Percentiles rank a stretch among this genome's conserved stretches.
These are phyloP conservation scores for Ataeniobius toweri DNA, from an alignment of 2,797 vertebrate genomes.

Conservation along the genomic window DNA sequence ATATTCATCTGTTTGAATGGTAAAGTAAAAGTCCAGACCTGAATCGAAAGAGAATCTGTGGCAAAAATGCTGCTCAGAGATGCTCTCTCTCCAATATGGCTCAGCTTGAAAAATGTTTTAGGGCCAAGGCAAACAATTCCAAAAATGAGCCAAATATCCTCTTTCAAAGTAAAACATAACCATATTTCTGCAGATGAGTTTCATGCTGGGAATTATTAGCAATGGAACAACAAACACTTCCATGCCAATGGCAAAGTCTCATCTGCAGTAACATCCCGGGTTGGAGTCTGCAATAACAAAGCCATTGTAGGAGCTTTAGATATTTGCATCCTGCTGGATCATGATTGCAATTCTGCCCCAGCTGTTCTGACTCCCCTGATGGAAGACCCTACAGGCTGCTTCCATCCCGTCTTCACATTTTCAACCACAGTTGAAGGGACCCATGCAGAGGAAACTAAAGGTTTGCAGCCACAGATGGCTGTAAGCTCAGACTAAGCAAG, in stretches of 20 bases:
- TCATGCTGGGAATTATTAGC: neutral
- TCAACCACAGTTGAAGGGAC: slow-evolving; percentile 35
- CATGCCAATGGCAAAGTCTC: slow-evolving; percentile 29
- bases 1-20: too few relatives aligned
- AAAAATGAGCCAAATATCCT: slow-evolving; percentile 1
- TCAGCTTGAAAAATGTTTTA: neutral
- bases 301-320: slow-evolving; percentile 45
- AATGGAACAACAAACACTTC: slow-evolving; percentile 30
- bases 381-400: slow-evolving; percentile 53
- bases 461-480: slow-evolving; percentile 48
- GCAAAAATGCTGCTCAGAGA: neutral
- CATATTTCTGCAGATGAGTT: neutral
- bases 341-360: slow-evolving; percentile 51
- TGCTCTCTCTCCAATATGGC: neutral
- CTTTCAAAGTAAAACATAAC: slow-evolving; percentile 1
- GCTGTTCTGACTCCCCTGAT: slow-evolving; percentile 52
- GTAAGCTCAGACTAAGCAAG: slow-evolving; percentile 27
- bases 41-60: neutral
- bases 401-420: slow-evolving; percentile 38
- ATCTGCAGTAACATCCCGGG: slow-evolving; percentile 35
- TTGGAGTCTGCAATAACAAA: slow-evolving; percentile 46
- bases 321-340: slow-evolving; percentile 44
- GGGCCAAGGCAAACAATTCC: neutral
- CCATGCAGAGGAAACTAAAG: slow-evolving; percentile 43
- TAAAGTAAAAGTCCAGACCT: too few relatives aligned